Conservation (phyloP, 2,888 invertebrate species). For the Noctuana brunneofusca region DNA sequence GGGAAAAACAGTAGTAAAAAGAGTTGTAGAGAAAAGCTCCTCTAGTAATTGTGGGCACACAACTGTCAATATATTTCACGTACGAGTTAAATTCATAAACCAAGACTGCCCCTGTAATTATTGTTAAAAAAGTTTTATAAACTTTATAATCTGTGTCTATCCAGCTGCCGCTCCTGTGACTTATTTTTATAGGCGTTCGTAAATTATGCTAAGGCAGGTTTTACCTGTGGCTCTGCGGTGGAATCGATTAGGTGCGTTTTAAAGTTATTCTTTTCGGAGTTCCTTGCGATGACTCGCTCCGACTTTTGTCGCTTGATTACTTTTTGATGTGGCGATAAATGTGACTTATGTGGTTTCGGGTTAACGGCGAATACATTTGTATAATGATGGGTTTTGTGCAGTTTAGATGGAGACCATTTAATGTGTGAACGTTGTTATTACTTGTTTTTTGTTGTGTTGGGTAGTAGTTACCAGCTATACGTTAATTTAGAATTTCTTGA, state of each 20-base stretch:
- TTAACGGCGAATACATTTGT: slow-evolving; percentile 65
- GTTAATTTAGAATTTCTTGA: slow-evolving; percentile 39
- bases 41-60: slow-evolving; percentile 17
- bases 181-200: slow-evolving; percentile 56
- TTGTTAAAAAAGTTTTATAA: slow-evolving; percentile 27
- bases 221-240: slow-evolving; percentile 56
- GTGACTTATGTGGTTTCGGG: slow-evolving; percentile 79
- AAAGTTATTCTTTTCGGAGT: slow-evolving; percentile 56
- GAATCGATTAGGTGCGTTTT: slow-evolving; percentile 73
- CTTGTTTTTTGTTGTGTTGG: slow-evolving; percentile 48
- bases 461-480: slow-evolving; percentile 24
- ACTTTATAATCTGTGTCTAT: slow-evolving; percentile 28
- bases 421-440: slow-evolving; percentile 71
- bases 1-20: slow-evolving; percentile 1
- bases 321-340: slow-evolving; percentile 81
- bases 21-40: slow-evolving; percentile 1
- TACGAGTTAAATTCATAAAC: slow-evolving; percentile 15
- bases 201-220: slow-evolving; percentile 59
- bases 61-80: slow-evolving; percentile 21
- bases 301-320: slow-evolving; percentile 79
- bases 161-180: slow-evolving; percentile 45
- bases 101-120: slow-evolving; percentile 18
- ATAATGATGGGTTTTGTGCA: slow-evolving; percentile 73
- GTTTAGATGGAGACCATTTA: slow-evolving; percentile 67
- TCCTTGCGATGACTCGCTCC: slow-evolving; percentile 64